Evolutionary conservation across 2,797 vertebrate genomes (phyloP), one percentile per base, ranked within the genome.

Genomic region (Molossus molossus): DNA sequence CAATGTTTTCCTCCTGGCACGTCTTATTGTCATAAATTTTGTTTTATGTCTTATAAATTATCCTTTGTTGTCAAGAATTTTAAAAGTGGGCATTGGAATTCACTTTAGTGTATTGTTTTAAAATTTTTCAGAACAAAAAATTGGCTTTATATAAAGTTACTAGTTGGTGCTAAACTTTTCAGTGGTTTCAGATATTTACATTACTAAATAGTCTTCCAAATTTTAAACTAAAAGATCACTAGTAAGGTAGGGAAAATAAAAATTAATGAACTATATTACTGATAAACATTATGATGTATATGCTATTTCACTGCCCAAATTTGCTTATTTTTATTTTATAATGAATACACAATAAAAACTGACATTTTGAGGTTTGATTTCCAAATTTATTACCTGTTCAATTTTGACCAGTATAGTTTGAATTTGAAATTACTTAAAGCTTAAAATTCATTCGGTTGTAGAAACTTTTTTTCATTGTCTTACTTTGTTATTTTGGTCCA

Each of bases 281-380:
- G 60, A 14, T 91, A 60, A 91, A 67, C 1, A 50, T 53, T 76
- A 62, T 53, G 17, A 60, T 23, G 33, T 62, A 45, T 55, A 50
- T 64, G 40, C 37, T 45, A 37, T 80, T 83, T 87, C 48, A 85
- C 15, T 48, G 62, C 18, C 15, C 12, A 79, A 14, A n/a, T 77
- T 91, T 79, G 4, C 23, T 83, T 75, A 57, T 80, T 83, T 83
- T 91, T 57, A 55, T 86, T 72, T 90, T 70, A 33, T 37, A 84
- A 69, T 45, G 15, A 90, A 37, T 80, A 2, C 76, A 40, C 4
- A 64, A 1, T 91, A 83, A 58, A 95, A 15, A 70, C 2, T 75
- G 83, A 27, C 3, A 55, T 91, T 87, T 96, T 72, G n/a, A 95
- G 70, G 4, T 90, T 94, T 72, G 20, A 80, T 62, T 96, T 25